phyloP scores from a whole-genome alignment of 2,888 invertebrate species.

The Cenopis cana region DNA sequence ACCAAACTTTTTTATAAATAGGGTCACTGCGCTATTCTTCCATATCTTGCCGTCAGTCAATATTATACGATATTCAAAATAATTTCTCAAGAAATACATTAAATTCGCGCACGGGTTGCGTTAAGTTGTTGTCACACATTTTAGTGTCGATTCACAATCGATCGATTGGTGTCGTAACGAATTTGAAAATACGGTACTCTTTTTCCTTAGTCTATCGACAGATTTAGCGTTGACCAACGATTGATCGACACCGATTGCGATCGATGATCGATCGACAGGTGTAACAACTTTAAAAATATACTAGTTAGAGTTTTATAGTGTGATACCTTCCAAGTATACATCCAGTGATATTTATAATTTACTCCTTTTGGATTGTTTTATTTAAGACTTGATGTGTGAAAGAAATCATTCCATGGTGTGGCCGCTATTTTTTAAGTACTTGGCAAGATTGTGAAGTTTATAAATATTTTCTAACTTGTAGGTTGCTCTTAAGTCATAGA shows the following conservation, averaged over 20 bases:
- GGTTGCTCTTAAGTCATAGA: conserved; percentile 69
- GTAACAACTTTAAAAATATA: background rate
- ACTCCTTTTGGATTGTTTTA: background rate
- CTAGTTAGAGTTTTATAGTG: background rate
- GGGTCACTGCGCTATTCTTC: background rate
- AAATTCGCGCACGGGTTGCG: background rate
- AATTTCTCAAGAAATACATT: background rate
- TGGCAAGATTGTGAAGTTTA: conserved; percentile 52
- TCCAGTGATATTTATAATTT: background rate
- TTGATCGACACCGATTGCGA: no score
- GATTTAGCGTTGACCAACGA: background rate
- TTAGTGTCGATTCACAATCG: background rate
- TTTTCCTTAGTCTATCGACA: no score
- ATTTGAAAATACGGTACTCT: no score
- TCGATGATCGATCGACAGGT: no score
- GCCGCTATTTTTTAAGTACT: conserved; percentile 2
- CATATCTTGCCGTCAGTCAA: background rate
- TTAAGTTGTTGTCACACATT: background rate
- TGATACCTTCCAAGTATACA: conserved; percentile 3
- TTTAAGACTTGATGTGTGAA: background rate
- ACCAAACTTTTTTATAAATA: background rate
- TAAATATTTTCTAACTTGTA: conserved; percentile 55
- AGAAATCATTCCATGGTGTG: conserved; percentile 18
- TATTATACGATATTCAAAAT: background rate
- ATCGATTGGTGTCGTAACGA: background rate